Conservation (phyloP, 2,797 vertebrate genomes). For the Cichlasoma orientale region DNA sequence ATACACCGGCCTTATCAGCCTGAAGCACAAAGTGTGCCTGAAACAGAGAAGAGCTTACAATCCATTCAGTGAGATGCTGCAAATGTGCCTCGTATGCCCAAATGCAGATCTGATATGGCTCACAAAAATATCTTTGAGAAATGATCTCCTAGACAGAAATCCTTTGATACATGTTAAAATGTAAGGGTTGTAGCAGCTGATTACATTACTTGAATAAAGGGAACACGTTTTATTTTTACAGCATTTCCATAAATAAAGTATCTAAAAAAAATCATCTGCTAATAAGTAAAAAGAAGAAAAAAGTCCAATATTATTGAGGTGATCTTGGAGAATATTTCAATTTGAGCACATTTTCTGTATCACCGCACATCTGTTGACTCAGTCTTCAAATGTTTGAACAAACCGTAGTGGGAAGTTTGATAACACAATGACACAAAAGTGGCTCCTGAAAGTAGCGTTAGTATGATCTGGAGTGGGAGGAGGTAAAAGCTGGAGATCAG, state of each 20-base stretch:
- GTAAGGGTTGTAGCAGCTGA: not conserved
- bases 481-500: slow-evolving; percentile 12
- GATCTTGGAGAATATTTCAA: not conserved
- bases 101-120: slow-evolving; percentile 16
- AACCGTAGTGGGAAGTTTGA: slow-evolving; percentile 43
- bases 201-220: not conserved
- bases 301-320: not conserved
- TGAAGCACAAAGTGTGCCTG: slow-evolving; percentile 28
- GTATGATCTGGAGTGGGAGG: slow-evolving; percentile 15
- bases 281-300: not conserved
- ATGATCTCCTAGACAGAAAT: not conserved
- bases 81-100: not conserved
- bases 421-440: slow-evolving; percentile 21
- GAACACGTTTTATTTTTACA: not conserved
- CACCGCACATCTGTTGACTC: slow-evolving; percentile 55
- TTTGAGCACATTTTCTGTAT: slow-evolving; percentile 24
- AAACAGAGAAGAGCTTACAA: not conserved
- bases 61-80: slow-evolving; percentile 4
- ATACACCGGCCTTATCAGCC: slow-evolving; percentile 23
- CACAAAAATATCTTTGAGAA: slow-evolving; percentile 1
- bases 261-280: not conserved
- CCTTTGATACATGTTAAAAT: not conserved
- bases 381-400: slow-evolving; percentile 55
- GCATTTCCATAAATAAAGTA: not conserved
- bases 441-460: slow-evolving; percentile 32